Conservation (phyloP, 92 coral and sea anemone species). For the Montipora capitata region DNA sequence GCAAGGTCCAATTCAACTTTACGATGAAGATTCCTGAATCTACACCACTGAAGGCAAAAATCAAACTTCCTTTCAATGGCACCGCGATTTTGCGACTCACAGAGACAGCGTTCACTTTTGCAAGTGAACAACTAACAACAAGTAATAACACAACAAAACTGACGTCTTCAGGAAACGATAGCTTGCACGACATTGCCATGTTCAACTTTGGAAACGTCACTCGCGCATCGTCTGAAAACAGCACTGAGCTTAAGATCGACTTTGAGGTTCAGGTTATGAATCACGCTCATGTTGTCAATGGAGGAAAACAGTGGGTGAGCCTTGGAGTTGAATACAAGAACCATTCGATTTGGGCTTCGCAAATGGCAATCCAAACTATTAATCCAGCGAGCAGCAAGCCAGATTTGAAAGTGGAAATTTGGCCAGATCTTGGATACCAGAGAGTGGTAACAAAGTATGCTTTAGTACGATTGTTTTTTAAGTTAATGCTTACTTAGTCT, state of each 20-base stretch:
- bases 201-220: constrained; percentile 76
- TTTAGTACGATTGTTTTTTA: neutral
- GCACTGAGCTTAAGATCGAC: constrained; percentile 34
- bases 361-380: constrained; percentile 65
- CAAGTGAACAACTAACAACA: constrained; percentile 20
- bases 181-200: constrained; percentile 55
- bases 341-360: constrained; percentile 78
- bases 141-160: constrained; percentile 55
- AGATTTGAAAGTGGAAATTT: constrained; percentile 34
- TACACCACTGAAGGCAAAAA: constrained; percentile 60
- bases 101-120: constrained; percentile 19
- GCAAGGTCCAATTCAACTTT: constrained; percentile 60
- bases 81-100: constrained; percentile 73
- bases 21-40: constrained; percentile 59
- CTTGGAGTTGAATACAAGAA: constrained; percentile 78
- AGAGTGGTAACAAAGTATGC: constrained; percentile 40
- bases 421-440: neutral
- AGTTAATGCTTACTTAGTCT: too few species aligned
- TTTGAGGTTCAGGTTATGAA: constrained; percentile 78
- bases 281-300: constrained; percentile 63
- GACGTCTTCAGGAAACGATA: constrained; percentile 70
- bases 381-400: constrained; percentile 70
- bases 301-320: constrained; percentile 82
- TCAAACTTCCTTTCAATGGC: constrained; percentile 65
- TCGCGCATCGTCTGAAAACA: constrained; percentile 21